Evolutionary conservation across 2,888 invertebrate species (phyloP).

Genomic region (Electrophaes corylata): DNA sequence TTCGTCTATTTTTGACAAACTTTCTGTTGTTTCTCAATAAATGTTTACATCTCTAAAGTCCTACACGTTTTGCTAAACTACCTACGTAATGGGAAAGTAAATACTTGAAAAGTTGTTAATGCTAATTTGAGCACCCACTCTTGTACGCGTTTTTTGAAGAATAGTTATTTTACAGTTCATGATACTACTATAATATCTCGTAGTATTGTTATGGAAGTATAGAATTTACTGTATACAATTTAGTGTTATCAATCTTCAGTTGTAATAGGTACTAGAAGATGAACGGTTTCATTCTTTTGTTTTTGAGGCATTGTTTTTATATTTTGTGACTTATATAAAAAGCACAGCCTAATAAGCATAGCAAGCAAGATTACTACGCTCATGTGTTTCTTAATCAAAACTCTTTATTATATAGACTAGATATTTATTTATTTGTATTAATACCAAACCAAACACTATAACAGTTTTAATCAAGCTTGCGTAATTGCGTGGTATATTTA

Average conservation of each 20-base stretch:
- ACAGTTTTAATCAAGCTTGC: constrained; percentile 63
- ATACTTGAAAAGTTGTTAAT: constrained; percentile 18
- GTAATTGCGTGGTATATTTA: constrained; percentile 73
- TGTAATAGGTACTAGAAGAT: too few relatives aligned
- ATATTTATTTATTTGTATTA: not conserved
- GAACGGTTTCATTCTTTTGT: too few relatives aligned
- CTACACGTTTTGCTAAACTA: constrained; percentile 21
- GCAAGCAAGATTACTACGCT: too few relatives aligned
- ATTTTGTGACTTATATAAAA: too few relatives aligned
- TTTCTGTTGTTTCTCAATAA: constrained; percentile 21
- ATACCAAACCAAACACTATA: constrained; percentile 42
- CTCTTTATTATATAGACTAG: not conserved
- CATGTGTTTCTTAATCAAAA: too few relatives aligned
- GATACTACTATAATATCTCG: not conserved
- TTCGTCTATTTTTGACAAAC: constrained; percentile 8
- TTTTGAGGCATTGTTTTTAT: too few relatives aligned
- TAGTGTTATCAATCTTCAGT: too few relatives aligned
- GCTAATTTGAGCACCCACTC: constrained; percentile 22
- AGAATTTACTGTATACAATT: not conserved
- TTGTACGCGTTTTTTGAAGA: not conserved
- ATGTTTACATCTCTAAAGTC: constrained; percentile 17
- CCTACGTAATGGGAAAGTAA: constrained; percentile 25
- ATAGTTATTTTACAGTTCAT: not conserved
- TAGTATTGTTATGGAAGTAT: not conserved
- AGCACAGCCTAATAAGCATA: too few relatives aligned